phyloP scores from a whole-genome alignment of 2,888 invertebrate genomes.

The Brachyptera risi region DNA sequence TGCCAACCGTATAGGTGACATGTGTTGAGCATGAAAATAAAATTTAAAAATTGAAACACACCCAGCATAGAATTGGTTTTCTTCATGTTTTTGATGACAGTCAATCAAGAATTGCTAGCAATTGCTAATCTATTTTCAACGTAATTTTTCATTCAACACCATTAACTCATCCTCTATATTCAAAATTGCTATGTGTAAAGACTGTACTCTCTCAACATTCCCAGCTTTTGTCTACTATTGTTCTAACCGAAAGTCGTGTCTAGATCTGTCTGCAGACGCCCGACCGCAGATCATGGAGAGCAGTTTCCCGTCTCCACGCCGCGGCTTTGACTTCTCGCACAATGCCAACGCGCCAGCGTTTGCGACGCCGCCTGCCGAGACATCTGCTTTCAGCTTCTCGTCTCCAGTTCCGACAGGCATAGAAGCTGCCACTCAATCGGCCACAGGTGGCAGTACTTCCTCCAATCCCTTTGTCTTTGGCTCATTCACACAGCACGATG shows the following conservation, averaged over 20 bases:
- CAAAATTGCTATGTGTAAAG: too few species aligned
- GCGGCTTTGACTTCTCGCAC: constrained; percentile 57
- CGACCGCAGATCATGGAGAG: constrained; percentile 34
- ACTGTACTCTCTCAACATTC: too few species aligned
- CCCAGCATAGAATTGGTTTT: too few species aligned
- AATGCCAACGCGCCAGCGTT: constrained; percentile 25
- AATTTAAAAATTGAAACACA: too few species aligned
- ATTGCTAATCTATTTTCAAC: too few species aligned
- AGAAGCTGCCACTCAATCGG: constrained; percentile 24
- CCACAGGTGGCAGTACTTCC: constrained; percentile 34
- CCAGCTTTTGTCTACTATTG: neutral
- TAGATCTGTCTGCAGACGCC: constrained; percentile 24
- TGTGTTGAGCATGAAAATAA: too few species aligned
- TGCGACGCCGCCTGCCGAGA: constrained; percentile 1
- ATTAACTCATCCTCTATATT: too few species aligned
- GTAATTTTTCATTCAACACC: too few species aligned
- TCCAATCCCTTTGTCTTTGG: constrained; percentile 48
- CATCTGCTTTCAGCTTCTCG: constrained; percentile 31
- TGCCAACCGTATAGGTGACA: too few species aligned
- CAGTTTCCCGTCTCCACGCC: constrained; percentile 39
- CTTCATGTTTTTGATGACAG: too few species aligned
- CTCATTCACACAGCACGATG: constrained; percentile 33
- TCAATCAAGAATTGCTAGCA: too few species aligned
- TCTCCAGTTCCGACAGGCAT: constrained; percentile 17
- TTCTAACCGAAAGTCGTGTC: too few species aligned